These are phyloP conservation scores for Ommatoiulus sabulosus DNA, from an alignment of 2,888 invertebrate species.

Conservation along the genomic window DNA sequence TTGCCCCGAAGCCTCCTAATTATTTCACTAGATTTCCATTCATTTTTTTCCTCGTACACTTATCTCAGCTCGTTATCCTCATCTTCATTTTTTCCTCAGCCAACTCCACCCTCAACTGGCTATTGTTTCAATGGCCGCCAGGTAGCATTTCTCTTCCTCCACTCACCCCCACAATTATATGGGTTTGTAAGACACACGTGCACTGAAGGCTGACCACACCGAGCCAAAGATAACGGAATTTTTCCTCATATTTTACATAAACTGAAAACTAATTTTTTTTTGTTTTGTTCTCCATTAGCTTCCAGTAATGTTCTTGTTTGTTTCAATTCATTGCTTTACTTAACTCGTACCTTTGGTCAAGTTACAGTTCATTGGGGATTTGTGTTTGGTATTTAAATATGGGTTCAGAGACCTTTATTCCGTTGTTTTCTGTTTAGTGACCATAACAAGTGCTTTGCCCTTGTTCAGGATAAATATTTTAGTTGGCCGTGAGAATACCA, in stretches of 20 bases:
- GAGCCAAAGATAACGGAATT: slow-evolving; percentile 36
- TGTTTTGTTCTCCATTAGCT: not conserved
- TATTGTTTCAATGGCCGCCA: slow-evolving; percentile 48
- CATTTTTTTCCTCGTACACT: slow-evolving; percentile 47
- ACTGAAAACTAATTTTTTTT: slow-evolving; percentile 9
- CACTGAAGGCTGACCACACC: slow-evolving; percentile 50
- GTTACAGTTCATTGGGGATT: slow-evolving; percentile 37
- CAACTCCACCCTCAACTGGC: slow-evolving; percentile 46
- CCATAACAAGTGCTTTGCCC: not conserved
- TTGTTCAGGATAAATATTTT: not conserved
- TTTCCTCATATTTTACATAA: slow-evolving; percentile 33
- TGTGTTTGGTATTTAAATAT: not conserved
- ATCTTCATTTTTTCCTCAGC: slow-evolving; percentile 46
- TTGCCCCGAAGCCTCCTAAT: slow-evolving; percentile 25
- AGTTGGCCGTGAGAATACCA: too few relatives aligned
- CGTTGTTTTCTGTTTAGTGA: not conserved
- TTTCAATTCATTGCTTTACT: slow-evolving; percentile 32
- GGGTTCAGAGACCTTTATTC: slow-evolving; percentile 26
- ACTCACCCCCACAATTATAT: slow-evolving; percentile 50
- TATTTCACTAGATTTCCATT: slow-evolving; percentile 47
- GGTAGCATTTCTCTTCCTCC: slow-evolving; percentile 45
- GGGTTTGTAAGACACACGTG: slow-evolving; percentile 54
- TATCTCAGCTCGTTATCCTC: slow-evolving; percentile 48
- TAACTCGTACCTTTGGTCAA: slow-evolving; percentile 24
- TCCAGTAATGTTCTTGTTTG: slow-evolving; percentile 35